These are phyloP conservation scores for Acromyrmex echinatior DNA, from an alignment of 1,140 invertebrate genomes.

Conservation along the genomic window DNA sequence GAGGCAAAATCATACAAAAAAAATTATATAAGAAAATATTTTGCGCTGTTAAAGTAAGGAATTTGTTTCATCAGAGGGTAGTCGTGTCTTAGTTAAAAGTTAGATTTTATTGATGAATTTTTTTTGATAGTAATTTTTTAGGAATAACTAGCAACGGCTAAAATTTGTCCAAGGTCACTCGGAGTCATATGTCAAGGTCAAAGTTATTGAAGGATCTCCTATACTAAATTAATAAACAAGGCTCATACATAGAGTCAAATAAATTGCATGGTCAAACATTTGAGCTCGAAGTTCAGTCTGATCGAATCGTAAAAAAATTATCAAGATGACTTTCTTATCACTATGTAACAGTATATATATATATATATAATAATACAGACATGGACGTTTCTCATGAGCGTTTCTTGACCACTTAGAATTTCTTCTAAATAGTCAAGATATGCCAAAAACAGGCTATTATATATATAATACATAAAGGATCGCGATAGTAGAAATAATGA, in stretches of 20 bases:
- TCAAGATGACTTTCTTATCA: constrained; percentile 36
- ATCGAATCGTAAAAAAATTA: constrained; percentile 26
- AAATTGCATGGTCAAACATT: not conserved
- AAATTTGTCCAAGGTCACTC: no score
- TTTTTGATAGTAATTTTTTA: no score
- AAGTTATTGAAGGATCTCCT: no score
- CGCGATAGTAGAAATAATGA: constrained; percentile 68
- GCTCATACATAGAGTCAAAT: not conserved
- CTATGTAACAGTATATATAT: constrained; percentile 55
- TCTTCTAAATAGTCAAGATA: constrained; percentile 30
- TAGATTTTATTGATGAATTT: no score
- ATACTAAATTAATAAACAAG: not conserved
- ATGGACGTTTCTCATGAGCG: constrained; percentile 6
- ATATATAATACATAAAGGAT: constrained; percentile 60
- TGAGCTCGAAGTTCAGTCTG: constrained; percentile 1
- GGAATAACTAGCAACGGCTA: no score
- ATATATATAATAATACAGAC: not conserved
- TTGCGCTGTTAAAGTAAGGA: no score
- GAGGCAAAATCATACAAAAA: no score
- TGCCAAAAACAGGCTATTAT: not conserved
- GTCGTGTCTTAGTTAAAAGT: no score
- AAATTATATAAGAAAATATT: no score
- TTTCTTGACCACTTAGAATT: constrained; percentile 33
- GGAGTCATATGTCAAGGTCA: no score
- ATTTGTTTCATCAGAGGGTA: no score